phyloP scores from a whole-genome alignment of 2,888 invertebrate species.

The Caenorhabditis japonica region DNA sequence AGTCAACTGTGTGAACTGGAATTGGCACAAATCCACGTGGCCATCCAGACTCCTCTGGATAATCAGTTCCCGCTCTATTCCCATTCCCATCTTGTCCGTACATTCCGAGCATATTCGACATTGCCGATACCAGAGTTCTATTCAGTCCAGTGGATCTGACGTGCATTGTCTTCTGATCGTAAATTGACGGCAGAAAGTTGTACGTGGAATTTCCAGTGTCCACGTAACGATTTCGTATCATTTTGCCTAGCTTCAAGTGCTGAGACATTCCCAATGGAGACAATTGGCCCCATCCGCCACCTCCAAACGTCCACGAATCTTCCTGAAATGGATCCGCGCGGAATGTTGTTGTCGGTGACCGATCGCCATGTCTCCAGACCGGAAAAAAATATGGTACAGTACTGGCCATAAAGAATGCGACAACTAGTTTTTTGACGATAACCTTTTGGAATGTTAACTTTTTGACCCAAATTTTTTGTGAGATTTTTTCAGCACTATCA shows the following conservation, averaged over 20 bases:
- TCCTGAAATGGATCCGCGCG: slow-evolving; percentile 53
- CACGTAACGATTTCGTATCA: slow-evolving; percentile 84
- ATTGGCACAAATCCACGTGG: slow-evolving; percentile 81
- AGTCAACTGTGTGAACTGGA: slow-evolving; percentile 86
- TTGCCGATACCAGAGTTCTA: slow-evolving; percentile 83
- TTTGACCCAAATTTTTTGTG: too few relatives aligned
- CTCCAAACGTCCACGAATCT: slow-evolving; percentile 62
- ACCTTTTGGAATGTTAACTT: too few relatives aligned
- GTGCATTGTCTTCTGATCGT: slow-evolving; percentile 81
- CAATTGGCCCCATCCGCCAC: slow-evolving; percentile 63
- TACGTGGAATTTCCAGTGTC: slow-evolving; percentile 77
- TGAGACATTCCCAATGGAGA: slow-evolving; percentile 78
- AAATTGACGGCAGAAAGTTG: slow-evolving; percentile 80
- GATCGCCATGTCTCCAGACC: slow-evolving; percentile 72
- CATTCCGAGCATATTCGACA: slow-evolving; percentile 68
- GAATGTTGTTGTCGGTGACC: slow-evolving; percentile 62
- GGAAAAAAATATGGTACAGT: too few relatives aligned
- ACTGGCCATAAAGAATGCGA: too few relatives aligned
- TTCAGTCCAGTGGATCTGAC: slow-evolving; percentile 88
- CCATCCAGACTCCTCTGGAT: slow-evolving; percentile 61
- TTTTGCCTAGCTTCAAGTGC: slow-evolving; percentile 85
- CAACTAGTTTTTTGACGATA: too few relatives aligned
- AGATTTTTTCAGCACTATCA: too few relatives aligned
- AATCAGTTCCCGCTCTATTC: slow-evolving; percentile 25
- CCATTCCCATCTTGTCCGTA: slow-evolving; percentile 48